Base-by-base conservation (phyloP, 1,140 invertebrate species). In the Cataglyphis hispanica region DNA sequence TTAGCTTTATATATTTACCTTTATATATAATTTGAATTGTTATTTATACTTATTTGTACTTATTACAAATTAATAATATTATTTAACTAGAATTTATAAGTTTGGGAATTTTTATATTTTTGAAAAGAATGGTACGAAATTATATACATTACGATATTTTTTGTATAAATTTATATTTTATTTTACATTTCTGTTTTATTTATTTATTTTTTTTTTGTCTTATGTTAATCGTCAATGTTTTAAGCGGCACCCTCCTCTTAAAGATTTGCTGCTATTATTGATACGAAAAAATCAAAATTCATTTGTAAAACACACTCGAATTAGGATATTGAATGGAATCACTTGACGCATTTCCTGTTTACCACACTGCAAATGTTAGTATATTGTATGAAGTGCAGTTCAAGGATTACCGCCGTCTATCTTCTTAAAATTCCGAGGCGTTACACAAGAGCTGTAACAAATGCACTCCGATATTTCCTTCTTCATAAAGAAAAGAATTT, bases 401-500 rank as follows among this genome's bases (percentile, higher is more conserved):
- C 16, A 81, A 43, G 27, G 11, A 40, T 70, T n/a, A 40, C 4
- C 2, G 25, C 58, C 13, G 58, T 67, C 7, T 81, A 70, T 81
- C 22, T 81, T 13, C 7, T 46, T 81, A 46, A 81, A 31, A 70
- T 69, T 67, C 3, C 10, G 11, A 60, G 6, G 31, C 40, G 34
- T 37, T 69, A 70, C 37, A 60, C 37, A 72, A 13, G 5, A 70
- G 25, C 1, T 72, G 5, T 43, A 70, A 70, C 77, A 60, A 72
- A 70, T 70, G 31, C 11, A 40, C 19, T 58, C n/a, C 40, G 13
- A 72, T 81, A 72, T 72, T 72, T 81, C 19, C 4, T 83, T 72
- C 19, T 31, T 60, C 43, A 50, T 72, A 69, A 58, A 43, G 22
- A n/a, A 60, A 74, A 43, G 37, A 43, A 74, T 83, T 83, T 83